phyloP scores from a whole-genome alignment of 2,888 invertebrate species.

The Lepeophtheirus nordmannii region DNA sequence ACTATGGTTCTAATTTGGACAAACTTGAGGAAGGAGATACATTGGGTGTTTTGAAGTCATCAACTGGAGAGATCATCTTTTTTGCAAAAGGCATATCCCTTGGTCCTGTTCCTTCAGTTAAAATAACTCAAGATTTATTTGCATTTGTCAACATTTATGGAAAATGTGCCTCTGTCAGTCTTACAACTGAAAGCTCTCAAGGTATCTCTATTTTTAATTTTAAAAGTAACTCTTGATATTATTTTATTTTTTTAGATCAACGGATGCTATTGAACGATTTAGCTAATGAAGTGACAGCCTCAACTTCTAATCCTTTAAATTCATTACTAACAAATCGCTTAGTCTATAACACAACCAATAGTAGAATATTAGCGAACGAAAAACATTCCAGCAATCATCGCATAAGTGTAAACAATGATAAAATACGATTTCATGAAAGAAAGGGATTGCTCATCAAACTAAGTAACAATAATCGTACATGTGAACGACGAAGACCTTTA shows the following conservation, averaged over 20 bases:
- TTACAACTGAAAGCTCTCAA: slow-evolving; percentile 29
- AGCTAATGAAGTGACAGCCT: slow-evolving; percentile 20
- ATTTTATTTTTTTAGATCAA: not conserved
- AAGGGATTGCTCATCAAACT: slow-evolving; percentile 76
- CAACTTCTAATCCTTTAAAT: slow-evolving; percentile 19
- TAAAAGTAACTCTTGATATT: not conserved
- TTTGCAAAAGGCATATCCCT: slow-evolving; percentile 75
- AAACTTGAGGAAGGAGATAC: slow-evolving; percentile 63
- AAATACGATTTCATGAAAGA: slow-evolving; percentile 66
- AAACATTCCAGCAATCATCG: not conserved
- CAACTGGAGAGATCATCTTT: slow-evolving; percentile 63
- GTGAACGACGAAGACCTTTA: slow-evolving; percentile 67
- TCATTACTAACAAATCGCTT: slow-evolving; percentile 31
- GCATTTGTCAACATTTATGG: slow-evolving; percentile 68
- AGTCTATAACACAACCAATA: slow-evolving; percentile 33
- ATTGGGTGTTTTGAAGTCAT: slow-evolving; percentile 66
- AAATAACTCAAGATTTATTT: slow-evolving; percentile 58
- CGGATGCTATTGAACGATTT: slow-evolving; percentile 22
- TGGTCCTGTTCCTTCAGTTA: slow-evolving; percentile 56
- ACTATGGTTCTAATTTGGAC: slow-evolving; percentile 70
- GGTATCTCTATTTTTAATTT: not conserved
- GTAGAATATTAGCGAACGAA: slow-evolving; percentile 32
- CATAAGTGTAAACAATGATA: slow-evolving; percentile 37
- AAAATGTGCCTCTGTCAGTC: slow-evolving; percentile 62
- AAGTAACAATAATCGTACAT: slow-evolving; percentile 58